Evolutionary conservation across 2,888 invertebrate species (phyloP), one percentile per base, ranked within the genome.

Genomic region (Agonum fuliginosum): DNA sequence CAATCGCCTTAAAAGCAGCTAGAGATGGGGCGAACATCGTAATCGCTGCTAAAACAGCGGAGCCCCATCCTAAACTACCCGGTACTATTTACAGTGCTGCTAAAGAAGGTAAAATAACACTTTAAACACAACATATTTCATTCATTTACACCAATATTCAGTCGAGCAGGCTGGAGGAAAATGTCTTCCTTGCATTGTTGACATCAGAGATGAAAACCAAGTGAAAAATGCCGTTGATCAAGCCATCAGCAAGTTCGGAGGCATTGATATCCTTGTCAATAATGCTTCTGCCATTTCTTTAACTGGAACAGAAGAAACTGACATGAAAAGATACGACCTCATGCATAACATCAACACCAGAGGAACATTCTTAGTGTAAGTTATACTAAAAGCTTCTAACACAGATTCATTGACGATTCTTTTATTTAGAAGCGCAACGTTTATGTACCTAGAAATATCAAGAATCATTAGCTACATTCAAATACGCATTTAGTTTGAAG

Each of bases 271-370:
- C 81, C 87, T 97, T 17, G 89, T 99, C 14, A 99, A 99, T 88
- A 99, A 99, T 89, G 99, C 99, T 0, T 97, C 97, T 79, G 98
- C 98, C 8, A 99, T 99, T 83, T 93, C 93, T 0, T 87, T 96
- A 71, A 94, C 97, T 0, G 91, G 91, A 65, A 98, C 98, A 0
- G 88, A 90, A 1, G 88, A 92, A 4, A 97, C 97, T 0, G 93
- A 96, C 41, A 98, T 99, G 97, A 99, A 99, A 88, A 91, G 93
- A 86, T 99, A 96, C 85, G 99, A 99, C 87, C 91, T 99, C 46
- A 99, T 99, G 98, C 95, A 98, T 84, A 91, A 91, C 78, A 93
- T 99, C 81, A 99, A 99, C 87, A 93, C 97, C 0, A 91, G 99
- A 81, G 99, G 98, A 81, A 99, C 98, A 0, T 99, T 95, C 87